Evolutionary conservation across 2,888 invertebrate genomes (phyloP).

Genomic region (Neoaliturus tenellus): DNA sequence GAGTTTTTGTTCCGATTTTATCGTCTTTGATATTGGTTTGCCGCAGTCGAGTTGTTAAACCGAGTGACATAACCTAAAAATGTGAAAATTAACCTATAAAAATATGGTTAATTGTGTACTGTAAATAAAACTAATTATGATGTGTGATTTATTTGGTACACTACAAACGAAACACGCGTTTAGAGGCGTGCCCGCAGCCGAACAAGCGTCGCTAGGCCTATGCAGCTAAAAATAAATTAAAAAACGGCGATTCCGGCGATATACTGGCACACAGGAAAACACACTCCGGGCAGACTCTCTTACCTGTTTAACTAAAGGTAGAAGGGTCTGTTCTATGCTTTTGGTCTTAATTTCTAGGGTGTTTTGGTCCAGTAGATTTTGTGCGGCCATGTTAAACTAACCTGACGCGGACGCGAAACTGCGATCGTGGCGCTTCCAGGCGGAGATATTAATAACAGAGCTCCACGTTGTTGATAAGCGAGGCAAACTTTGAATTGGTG

Average conservation of each 20-base stretch:
- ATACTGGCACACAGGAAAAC: slow-evolving; percentile 4
- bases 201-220: not conserved
- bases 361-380: slow-evolving; percentile 63
- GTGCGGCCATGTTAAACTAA: slow-evolving; percentile 61
- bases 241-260: not conserved
- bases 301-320: slow-evolving; percentile 97
- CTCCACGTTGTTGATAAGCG: not conserved
- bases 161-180: not conserved
- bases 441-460: slow-evolving; percentile 44
- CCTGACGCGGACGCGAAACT: slow-evolving; percentile 42
- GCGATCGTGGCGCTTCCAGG: slow-evolving; percentile 13
- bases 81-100: not conserved
- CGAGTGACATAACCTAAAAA: not conserved
- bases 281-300: slow-evolving; percentile 66
- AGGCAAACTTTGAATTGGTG: slow-evolving; percentile 19
- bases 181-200: slow-evolving; percentile 47
- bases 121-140: not conserved
- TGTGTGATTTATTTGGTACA: not conserved
- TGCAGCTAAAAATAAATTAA: slow-evolving; percentile 20
- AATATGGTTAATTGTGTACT: not conserved
- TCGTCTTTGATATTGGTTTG: not conserved
- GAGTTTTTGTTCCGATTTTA: not conserved
- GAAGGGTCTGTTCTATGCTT: slow-evolving; percentile 95
- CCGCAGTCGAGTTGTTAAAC: not conserved
- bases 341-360: slow-evolving; percentile 91